Conservation (phyloP, 2,113 vertebrate species). For the Ibidorhyncha struthersii region DNA sequence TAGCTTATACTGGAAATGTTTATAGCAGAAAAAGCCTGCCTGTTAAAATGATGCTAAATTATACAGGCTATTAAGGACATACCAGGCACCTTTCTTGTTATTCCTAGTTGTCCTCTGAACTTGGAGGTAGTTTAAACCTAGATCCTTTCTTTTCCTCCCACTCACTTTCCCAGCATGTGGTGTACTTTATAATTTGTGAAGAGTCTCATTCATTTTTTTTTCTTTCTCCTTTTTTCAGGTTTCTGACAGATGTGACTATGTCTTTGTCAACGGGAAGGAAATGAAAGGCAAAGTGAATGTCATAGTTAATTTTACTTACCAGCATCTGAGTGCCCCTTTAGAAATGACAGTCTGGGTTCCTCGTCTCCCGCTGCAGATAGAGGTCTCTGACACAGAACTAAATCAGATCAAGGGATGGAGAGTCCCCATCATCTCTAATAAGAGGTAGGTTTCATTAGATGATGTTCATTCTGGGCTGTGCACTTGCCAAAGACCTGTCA, state of each 20-base stretch:
- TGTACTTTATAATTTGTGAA: background rate
- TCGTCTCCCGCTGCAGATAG: constrained; percentile 89
- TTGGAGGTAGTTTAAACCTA: background rate
- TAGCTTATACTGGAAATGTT: background rate
- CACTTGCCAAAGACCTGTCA: constrained; percentile 40
- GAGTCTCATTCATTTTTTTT: background rate
- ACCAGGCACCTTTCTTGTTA: background rate
- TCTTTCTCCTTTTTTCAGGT: constrained; percentile 76
- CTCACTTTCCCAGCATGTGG: background rate
- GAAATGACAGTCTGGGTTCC: constrained; percentile 92
- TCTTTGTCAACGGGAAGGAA: constrained; percentile 94
- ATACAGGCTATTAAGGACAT: background rate
- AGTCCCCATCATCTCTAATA: constrained; percentile 85
- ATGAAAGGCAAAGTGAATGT: constrained; percentile 87
- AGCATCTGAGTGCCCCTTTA: constrained; percentile 86
- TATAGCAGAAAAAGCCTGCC: background rate
- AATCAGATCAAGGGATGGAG: constrained; percentile 96
- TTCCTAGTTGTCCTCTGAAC: background rate
- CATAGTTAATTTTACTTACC: constrained; percentile 90
- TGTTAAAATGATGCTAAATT: background rate
- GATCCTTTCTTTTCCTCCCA: background rate
- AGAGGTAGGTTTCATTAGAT: constrained; percentile 80
- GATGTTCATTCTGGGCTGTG: background rate
- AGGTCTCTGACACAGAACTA: constrained; percentile 91
- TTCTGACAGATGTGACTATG: constrained; percentile 91